Conservation (phyloP, 2,888 invertebrate species). For the Drosophila paramelanica region DNA sequence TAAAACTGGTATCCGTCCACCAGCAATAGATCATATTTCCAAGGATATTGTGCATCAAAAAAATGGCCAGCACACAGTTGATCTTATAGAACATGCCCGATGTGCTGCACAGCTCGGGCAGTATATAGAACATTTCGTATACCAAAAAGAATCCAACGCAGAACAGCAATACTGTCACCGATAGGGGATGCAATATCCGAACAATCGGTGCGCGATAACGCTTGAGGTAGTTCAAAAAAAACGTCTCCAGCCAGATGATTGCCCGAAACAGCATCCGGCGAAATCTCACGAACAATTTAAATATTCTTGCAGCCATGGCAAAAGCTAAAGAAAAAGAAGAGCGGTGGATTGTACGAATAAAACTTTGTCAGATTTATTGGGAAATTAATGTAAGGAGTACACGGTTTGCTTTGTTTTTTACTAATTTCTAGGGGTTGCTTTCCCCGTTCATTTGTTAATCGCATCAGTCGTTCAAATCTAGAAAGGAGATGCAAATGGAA, state of each 20-base stretch:
- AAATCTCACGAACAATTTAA: constrained; percentile 27
- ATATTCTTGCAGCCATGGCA: constrained; percentile 1
- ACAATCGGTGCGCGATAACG: constrained; percentile 25
- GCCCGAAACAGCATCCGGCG: neutral
- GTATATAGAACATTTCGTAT: constrained; percentile 49
- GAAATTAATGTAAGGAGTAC: neutral
- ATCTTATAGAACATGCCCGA: constrained; percentile 19
- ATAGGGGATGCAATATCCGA: constrained; percentile 34
- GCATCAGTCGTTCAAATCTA: constrained; percentile 24
- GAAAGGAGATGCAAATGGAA: constrained; percentile 22
- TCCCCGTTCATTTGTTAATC: constrained; percentile 22
- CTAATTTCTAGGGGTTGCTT: constrained; percentile 19
- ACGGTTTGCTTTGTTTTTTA: constrained; percentile 6
- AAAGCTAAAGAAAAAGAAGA: neutral
- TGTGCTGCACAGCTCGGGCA: constrained; percentile 33
- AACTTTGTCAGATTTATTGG: neutral
- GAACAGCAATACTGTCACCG: constrained; percentile 16
- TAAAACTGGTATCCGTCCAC: constrained; percentile 26
- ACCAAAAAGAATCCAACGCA: constrained; percentile 15
- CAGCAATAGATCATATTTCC: constrained; percentile 53
- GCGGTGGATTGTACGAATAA: neutral
- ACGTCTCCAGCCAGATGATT: constrained; percentile 10
- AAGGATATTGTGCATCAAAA: constrained; percentile 38
- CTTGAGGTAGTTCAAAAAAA: neutral
- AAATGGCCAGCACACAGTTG: constrained; percentile 14